A percentile compares a stretch with the other conserved stretches of the same genome.
Evolutionary conservation across 2,888 invertebrate genomes (phyloP).

Genomic region (Chloroclysta siterata): DNA sequence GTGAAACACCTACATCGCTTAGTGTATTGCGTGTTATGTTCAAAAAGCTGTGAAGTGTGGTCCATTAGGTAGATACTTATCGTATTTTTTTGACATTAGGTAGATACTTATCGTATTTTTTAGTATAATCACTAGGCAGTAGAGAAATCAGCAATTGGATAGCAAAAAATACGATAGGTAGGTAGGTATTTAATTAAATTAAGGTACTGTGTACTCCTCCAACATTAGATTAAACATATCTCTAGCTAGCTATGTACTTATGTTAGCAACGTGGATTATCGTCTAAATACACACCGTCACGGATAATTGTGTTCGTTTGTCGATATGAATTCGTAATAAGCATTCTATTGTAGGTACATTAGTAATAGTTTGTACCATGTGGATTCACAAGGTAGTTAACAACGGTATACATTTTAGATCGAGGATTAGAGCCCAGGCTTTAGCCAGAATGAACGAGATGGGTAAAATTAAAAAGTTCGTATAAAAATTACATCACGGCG

Average conservation of each 20-base stretch:
- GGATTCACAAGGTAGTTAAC: slow-evolving; percentile 14
- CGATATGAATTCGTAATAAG: slow-evolving; percentile 43
- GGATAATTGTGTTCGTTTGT: slow-evolving; percentile 45
- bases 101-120: slow-evolving; percentile 18
- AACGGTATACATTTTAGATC: slow-evolving; percentile 3
- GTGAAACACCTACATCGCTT: slow-evolving; percentile 75
- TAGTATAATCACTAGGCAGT: slow-evolving; percentile 1
- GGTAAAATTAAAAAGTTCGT: neutral
- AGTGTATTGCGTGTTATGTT: slow-evolving; percentile 55
- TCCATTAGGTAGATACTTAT: slow-evolving; percentile 10
- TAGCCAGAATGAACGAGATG: neutral
- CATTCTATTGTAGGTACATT: slow-evolving; percentile 11
- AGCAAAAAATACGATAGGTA: slow-evolving; percentile 1
- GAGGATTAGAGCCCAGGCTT: neutral
- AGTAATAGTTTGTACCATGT: slow-evolving; percentile 15
- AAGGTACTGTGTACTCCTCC: slow-evolving; percentile 22
- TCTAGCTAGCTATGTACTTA: slow-evolving; percentile 21
- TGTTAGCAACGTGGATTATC: slow-evolving; percentile 49
- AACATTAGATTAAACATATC: slow-evolving; percentile 26
- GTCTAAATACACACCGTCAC: slow-evolving; percentile 45
- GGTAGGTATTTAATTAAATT: slow-evolving; percentile 34
- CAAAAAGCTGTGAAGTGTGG: slow-evolving; percentile 37
- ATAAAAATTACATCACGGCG: neutral
- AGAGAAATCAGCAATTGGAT: slow-evolving; percentile 26
- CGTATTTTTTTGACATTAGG: slow-evolving; percentile 19